phyloP scores from a whole-genome alignment of 1,140 invertebrate genomes.

The Whitmania pigra region DNA sequence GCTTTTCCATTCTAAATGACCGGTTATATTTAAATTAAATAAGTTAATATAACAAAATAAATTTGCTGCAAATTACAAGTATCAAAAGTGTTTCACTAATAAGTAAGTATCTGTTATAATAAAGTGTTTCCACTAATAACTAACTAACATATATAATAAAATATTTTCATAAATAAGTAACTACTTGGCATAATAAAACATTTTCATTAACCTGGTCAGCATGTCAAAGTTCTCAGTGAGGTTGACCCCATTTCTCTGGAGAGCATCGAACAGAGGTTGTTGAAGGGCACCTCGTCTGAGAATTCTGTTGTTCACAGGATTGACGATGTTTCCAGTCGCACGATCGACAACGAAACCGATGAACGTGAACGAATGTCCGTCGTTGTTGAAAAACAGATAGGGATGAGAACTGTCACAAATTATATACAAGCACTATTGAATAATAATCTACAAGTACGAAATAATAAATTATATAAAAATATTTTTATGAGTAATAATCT shows the following conservation, averaged over 20 bases:
- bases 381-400: slow-evolving; percentile 38
- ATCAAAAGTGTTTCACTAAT: background rate
- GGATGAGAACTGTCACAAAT: slow-evolving; percentile 33
- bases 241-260: slow-evolving; percentile 30
- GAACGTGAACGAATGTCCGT: slow-evolving; percentile 33
- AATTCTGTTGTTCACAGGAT: slow-evolving; percentile 29
- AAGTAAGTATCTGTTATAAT: no score
- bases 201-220: slow-evolving; percentile 29
- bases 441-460: background rate
- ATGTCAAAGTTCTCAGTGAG: slow-evolving; percentile 37
- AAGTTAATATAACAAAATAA: background rate
- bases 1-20: slow-evolving; percentile 18
- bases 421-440: background rate
- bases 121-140: no score
- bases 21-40: no score
- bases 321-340: slow-evolving; percentile 31
- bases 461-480: background rate
- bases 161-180: background rate
- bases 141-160: no score
- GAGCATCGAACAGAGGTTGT: slow-evolving; percentile 27
- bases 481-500: background rate
- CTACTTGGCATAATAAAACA: no score
- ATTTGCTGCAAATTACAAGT: no score
- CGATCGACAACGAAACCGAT: slow-evolving; percentile 35
- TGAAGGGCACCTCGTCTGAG: slow-evolving; percentile 29